These are phyloP conservation scores for Tetramorium bicarinatum DNA, from an alignment of 2,888 invertebrate species.

Conservation along the genomic window DNA sequence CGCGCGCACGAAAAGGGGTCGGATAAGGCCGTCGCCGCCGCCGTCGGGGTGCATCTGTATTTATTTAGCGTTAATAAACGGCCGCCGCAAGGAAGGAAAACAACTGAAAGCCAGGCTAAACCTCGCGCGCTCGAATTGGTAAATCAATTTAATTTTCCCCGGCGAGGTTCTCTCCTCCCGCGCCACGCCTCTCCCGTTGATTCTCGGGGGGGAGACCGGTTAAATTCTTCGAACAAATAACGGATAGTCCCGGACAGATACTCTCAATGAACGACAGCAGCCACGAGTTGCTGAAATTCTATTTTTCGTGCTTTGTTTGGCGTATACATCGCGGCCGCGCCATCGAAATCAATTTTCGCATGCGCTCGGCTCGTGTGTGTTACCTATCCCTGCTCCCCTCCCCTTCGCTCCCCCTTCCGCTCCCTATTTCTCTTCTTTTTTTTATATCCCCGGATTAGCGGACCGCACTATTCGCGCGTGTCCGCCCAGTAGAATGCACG, in stretches of 20 bases:
- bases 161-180: not conserved
- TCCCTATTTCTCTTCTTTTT: not conserved
- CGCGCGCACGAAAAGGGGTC: not conserved
- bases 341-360: constrained; percentile 59
- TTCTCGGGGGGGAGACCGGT: not conserved
- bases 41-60: constrained; percentile 29
- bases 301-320: constrained; percentile 49
- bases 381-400: not conserved
- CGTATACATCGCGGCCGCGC: constrained; percentile 49
- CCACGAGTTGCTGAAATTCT: constrained; percentile 45
- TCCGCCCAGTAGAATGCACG: constrained; percentile 1
- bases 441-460: constrained; percentile 44
- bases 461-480: constrained; percentile 34
- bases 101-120: not conserved
- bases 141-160: constrained; percentile 50
- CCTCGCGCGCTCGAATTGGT: constrained; percentile 36
- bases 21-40: not conserved
- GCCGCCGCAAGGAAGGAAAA: constrained; percentile 27
- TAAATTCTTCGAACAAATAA: constrained; percentile 55
- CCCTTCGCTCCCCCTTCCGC: no score
- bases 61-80: constrained; percentile 57
- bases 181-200: not conserved
- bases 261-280: constrained; percentile 56
- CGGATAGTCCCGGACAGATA: constrained; percentile 42
- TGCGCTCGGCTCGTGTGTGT: constrained; percentile 31